Conservation (phyloP, 2,113 vertebrate species). For the Motacilla tschutschensis region DNA sequence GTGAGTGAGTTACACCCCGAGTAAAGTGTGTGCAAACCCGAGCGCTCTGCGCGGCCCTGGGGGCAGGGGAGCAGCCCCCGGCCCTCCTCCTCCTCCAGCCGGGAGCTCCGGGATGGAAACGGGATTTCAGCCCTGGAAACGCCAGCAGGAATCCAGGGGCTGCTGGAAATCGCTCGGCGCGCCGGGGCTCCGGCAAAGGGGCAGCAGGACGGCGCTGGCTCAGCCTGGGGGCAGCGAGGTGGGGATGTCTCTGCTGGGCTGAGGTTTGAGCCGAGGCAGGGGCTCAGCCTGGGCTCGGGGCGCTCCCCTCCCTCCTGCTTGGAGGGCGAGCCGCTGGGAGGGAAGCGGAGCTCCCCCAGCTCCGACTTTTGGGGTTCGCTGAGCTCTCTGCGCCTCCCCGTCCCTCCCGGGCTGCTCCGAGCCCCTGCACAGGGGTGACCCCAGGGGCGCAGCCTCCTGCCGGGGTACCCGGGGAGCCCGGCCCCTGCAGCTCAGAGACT, state of each 20-base stretch:
- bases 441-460: neutral
- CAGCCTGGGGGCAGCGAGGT: fast-evolving
- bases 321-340: fast-evolving
- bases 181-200: neutral
- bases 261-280: neutral
- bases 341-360: neutral
- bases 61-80: too few relatives aligned
- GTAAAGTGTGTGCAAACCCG: fast-evolving
- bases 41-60: neutral
- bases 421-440: neutral
- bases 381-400: neutral
- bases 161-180: fast-evolving
- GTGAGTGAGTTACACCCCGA: neutral
- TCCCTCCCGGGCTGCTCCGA: neutral
- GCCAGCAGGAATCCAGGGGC: neutral
- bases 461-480: fast-evolving
- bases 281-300: neutral
- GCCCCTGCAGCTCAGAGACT: fast-evolving
- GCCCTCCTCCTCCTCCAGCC: neutral
- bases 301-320: neutral
- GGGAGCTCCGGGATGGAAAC: fast-evolving
- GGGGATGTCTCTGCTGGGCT: fast-evolving
- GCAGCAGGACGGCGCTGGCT: neutral
- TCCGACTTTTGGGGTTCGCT: fast-evolving
- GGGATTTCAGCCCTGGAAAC: fast-evolving